Percentiles rank a stretch among this genome's conserved stretches.
Conservation (phyloP, 1,140 invertebrate genomes). For the Philotrypesis tridentata region DNA sequence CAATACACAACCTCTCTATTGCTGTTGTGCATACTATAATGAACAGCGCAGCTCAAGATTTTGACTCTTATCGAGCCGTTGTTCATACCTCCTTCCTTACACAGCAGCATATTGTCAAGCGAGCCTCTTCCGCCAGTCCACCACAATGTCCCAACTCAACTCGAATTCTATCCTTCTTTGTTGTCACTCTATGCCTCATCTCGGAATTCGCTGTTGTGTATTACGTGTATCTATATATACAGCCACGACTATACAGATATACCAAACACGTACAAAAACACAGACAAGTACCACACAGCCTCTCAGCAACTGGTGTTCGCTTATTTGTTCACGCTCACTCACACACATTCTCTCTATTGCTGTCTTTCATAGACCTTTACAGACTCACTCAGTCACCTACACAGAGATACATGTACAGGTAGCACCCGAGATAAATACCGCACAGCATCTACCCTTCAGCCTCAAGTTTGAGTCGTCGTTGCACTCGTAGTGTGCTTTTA, state of each 20-base stretch:
- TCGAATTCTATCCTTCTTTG: constrained; percentile 33
- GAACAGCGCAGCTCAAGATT: constrained; percentile 17
- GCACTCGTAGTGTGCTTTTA: not conserved
- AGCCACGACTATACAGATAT: constrained; percentile 37
- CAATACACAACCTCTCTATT: not conserved
- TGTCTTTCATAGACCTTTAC: not conserved
- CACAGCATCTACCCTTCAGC: constrained; percentile 52
- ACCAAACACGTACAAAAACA: constrained; percentile 58
- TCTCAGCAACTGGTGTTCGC: constrained; percentile 72
- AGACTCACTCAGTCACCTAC: not conserved
- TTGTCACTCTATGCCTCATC: constrained; percentile 36
- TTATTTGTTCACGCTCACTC: constrained; percentile 69
- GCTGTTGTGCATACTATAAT: constrained; percentile 10
- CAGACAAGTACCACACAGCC: constrained; percentile 40
- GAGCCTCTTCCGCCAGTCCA: too few relatives aligned
- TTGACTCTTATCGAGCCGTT: not conserved
- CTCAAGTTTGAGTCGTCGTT: not conserved
- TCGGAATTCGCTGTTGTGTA: constrained; percentile 40
- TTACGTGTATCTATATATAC: not conserved
- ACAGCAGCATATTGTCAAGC: too few relatives aligned
- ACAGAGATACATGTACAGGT: constrained; percentile 46
- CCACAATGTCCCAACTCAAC: not conserved
- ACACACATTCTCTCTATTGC: constrained; percentile 1
- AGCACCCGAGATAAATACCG: constrained; percentile 70
- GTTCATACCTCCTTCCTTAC: not conserved